Conservation (phyloP, 2,113 vertebrate species). For the Eulemur rufifrons region DNA sequence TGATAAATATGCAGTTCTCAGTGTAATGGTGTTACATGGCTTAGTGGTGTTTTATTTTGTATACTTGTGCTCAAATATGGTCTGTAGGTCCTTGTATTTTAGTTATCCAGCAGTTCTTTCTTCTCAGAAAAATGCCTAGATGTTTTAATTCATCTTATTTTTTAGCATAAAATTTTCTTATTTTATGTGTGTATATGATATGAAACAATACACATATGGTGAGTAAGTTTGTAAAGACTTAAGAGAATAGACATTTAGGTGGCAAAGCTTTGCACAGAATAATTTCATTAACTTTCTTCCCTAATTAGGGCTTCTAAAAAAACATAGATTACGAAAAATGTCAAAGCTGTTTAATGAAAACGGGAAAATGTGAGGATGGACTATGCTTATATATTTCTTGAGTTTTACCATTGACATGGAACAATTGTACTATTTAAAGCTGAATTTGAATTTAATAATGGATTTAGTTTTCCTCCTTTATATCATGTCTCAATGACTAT, state of each 20-base stretch:
- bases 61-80: not conserved
- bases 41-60: constrained; percentile 6
- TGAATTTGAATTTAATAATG: constrained; percentile 65
- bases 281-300: constrained; percentile 65
- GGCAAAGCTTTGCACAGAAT: constrained; percentile 61
- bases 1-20: constrained; percentile 14
- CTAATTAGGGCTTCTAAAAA: constrained; percentile 76
- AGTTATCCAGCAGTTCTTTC: not conserved
- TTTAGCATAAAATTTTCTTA: not conserved
- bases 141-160: constrained; percentile 24
- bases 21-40: not conserved
- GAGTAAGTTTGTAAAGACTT: constrained; percentile 21
- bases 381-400: not conserved
- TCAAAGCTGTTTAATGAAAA: not conserved
- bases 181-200: not conserved
- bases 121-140: not conserved
- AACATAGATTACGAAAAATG: constrained; percentile 66
- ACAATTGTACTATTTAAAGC: constrained; percentile 25
- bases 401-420: constrained; percentile 63
- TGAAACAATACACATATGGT: not conserved
- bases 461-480: constrained; percentile 7
- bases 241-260: not conserved
- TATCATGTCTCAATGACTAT: constrained; percentile 10
- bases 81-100: not conserved
- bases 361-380: not conserved